Evolutionary conservation across 64 coral and sea anemone species (phyloP).

Genomic region (Trachythela sp.): DNA sequence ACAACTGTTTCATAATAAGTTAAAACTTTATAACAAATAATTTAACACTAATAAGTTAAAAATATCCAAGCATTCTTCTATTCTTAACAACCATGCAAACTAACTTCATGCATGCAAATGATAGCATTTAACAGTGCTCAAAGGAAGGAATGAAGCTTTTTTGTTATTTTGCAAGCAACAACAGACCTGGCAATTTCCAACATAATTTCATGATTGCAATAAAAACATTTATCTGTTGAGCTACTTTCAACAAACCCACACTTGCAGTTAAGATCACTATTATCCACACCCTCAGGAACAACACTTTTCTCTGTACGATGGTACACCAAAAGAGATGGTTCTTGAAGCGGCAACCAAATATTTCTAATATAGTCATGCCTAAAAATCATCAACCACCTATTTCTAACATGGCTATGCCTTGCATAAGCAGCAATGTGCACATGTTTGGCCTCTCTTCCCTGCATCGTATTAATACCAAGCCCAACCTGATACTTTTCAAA

Average conservation of each 20-base stretch:
- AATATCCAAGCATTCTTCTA: not conserved
- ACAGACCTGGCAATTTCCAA: constrained; percentile 22
- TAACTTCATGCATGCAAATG: not conserved
- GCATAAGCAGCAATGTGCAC: too few relatives aligned
- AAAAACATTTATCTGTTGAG: constrained; percentile 27
- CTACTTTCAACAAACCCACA: constrained; percentile 9
- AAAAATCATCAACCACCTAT: too few relatives aligned
- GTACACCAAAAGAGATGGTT: constrained; percentile 32
- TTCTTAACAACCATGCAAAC: not conserved
- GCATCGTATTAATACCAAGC: too few relatives aligned
- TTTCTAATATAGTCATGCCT: too few relatives aligned
- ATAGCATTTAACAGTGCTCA: too few relatives aligned
- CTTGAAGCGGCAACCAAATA: constrained; percentile 4
- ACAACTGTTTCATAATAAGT: not conserved
- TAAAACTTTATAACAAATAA: not conserved
- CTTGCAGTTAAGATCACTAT: too few relatives aligned
- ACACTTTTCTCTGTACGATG: constrained; percentile 28
- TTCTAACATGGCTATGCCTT: too few relatives aligned
- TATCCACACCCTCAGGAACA: constrained; percentile 18
- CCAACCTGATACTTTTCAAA: too few relatives aligned
- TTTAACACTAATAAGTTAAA: not conserved
- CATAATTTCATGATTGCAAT: constrained; percentile 24
- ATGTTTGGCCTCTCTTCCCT: too few relatives aligned
- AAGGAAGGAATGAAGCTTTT: too few relatives aligned
- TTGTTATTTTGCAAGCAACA: too few relatives aligned